Base-by-base conservation (phyloP, 1,140 invertebrate genomes). In the Drosophila repleta region DNA sequence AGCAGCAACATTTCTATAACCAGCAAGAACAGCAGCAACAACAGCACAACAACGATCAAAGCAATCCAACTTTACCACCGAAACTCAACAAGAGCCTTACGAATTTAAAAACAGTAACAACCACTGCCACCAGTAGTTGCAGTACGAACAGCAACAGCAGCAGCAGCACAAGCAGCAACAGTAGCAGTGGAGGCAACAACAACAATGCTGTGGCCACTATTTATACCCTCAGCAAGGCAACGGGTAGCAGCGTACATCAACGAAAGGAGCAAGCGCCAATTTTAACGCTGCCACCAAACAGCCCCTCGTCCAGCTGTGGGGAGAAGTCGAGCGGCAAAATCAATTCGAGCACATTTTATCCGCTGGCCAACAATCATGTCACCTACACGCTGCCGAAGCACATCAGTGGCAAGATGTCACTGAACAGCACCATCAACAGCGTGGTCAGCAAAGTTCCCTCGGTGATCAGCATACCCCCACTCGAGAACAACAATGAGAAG, bases 41-140 rank as follows among this genome's bases (percentile, higher is more conserved):
- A 11, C 76, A 80, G 17, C 67, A 74, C 18, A 64, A 18, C 71
- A 74, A 60, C 32, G 76, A 90, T 63, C 73, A 83, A 70, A 90
- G 69, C 71, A 92, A 92, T 87, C 91, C 91, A 61, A 81, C 74
- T 57, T 82, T 92, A 90, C 91, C 91, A 91, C 91, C 91, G 79
- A 92, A 92, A 90, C 78, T 92, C 66, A 90, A 91, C 73, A 92
- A 92, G 82, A 91, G 89, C 74, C 68, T 90, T 76, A 90, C 90
- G 83, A 91, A 91, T 91, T 90, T 91, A 90, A 91, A 91, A 76
- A 63, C 77, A 61, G 63, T 63, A 62, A 20, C 62, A 45, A 56
- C 70, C 26, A n/a, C 58, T 17, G 39, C 62, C 68, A 63, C 63
- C 29, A 55, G 60, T 63, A 57, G 65, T 67, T 48, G 32, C 32